Conservation (phyloP, 2,797 vertebrate species). For the Spea hammondii region DNA sequence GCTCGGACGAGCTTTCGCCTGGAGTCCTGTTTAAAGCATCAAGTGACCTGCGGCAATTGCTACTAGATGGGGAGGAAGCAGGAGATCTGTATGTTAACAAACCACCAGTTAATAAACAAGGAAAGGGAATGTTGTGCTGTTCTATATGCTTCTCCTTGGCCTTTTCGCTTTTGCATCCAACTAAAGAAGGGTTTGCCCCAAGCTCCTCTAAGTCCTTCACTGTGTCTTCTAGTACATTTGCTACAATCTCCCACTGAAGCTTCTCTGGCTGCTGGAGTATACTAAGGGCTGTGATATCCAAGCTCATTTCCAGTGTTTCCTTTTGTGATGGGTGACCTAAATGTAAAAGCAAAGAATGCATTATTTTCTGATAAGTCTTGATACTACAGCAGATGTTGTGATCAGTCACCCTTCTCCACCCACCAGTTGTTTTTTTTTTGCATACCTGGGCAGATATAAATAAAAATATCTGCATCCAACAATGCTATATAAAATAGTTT, state of each 20-base stretch:
- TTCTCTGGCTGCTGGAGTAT: slow-evolving; percentile 98
- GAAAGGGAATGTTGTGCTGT: slow-evolving; percentile 98
- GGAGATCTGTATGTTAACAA: slow-evolving; percentile 92
- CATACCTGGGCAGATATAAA: too few relatives aligned
- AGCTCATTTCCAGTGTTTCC: slow-evolving; percentile 90
- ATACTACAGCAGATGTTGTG: too few relatives aligned
- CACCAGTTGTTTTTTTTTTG: too few relatives aligned
- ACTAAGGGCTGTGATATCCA: slow-evolving; percentile 91
- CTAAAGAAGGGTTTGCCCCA: slow-evolving; percentile 85
- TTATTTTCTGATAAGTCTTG: too few relatives aligned
- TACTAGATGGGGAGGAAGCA: slow-evolving; percentile 79
- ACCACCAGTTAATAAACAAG: slow-evolving; percentile 92
- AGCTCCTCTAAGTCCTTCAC: slow-evolving; percentile 98
- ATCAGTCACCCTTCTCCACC: too few relatives aligned
- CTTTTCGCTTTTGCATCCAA: slow-evolving; percentile 85
- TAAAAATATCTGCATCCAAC: too few relatives aligned
- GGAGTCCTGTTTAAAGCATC: slow-evolving; percentile 89
- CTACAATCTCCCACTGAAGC: slow-evolving; percentile 97
- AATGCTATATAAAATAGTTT: too few relatives aligned
- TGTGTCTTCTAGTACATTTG: slow-evolving; percentile 95
- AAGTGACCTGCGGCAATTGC: slow-evolving; percentile 79
- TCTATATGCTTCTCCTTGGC: slow-evolving; percentile 89
- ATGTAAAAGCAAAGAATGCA: slow-evolving; percentile 51
- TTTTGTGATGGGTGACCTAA: slow-evolving; percentile 90
- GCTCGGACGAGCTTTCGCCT: slow-evolving; percentile 83